Base-by-base conservation (phyloP, 2,888 invertebrate species). In the Brachypterus glaber region DNA sequence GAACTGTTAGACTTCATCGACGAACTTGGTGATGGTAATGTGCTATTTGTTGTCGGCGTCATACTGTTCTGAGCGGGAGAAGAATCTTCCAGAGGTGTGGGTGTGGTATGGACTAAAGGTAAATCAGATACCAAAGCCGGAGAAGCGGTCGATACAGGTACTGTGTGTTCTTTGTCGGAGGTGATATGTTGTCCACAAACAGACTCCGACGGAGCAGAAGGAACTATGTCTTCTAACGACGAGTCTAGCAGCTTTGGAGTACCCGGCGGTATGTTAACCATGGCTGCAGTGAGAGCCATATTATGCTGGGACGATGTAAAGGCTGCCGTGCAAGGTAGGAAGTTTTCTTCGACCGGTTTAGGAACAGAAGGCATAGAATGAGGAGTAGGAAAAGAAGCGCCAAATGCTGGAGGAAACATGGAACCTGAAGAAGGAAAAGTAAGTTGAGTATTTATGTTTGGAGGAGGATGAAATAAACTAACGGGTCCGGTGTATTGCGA, bases 281-380 rank as follows among this genome's bases (percentile, higher is more conserved):
- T 82, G 2, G 84, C 82, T 7, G 84, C 80, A 1, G 85, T 86
- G 8, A 87, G 64, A 1, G 84, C 84, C 69, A 87, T 77, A 54
- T 86, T 87, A 58, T 85, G 85, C 39, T 83, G 80, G 0, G 85
- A 83, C 4, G 85, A 79, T 1, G 86, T 85, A 57, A 87, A 88
- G 2, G 87, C 81, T 4, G 86, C 85, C 4, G 76, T 75, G 57
- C 80, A 80, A 33, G 68, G 65, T 40, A 66, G 67, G 45, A 70
- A 57, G 16, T 57, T 63, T 54, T 74, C 73, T 30, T 73, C 73
- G 12, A 68, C 51, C 1, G 73, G 69, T 50, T 79, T 79, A 7
- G 70, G 57, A 16, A 71, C 59, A 5, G 74, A 72, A 24, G 73
- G 73, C 31, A 77, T 61, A 34, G 72, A 65, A 42, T 61, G 60